Evolutionary conservation across 2,888 invertebrate species (phyloP).

Genomic region (Tiliacea aurago): DNA sequence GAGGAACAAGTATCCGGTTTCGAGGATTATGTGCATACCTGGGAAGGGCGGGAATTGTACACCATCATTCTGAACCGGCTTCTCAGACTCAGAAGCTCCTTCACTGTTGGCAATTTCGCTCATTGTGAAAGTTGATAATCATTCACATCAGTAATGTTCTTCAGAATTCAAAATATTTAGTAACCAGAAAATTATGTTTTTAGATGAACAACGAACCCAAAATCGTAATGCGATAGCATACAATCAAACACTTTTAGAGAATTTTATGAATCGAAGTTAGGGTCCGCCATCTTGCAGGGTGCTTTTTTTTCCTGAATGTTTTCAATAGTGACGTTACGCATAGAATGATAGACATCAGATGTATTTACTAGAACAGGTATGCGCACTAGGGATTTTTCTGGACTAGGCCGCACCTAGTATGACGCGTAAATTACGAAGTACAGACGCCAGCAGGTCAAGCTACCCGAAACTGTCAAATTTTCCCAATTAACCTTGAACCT

Average conservation of each 20-base stretch:
- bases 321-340: constrained; percentile 36
- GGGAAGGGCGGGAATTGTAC: constrained; percentile 87
- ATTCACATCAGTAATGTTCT: constrained; percentile 49
- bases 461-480: too few relatives aligned
- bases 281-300: constrained; percentile 63
- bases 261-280: constrained; percentile 38
- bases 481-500: too few relatives aligned
- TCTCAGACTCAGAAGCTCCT: constrained; percentile 77
- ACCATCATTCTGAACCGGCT: constrained; percentile 81
- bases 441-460: too few relatives aligned
- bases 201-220: not conserved
- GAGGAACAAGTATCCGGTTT: not conserved
- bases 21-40: constrained; percentile 70
- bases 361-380: too few relatives aligned
- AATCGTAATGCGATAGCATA: not conserved
- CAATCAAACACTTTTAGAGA: constrained; percentile 27
- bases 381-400: too few relatives aligned
- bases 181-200: constrained; percentile 6
- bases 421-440: too few relatives aligned
- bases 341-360: too few relatives aligned
- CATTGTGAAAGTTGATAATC: constrained; percentile 73
- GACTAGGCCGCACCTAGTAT: too few relatives aligned
- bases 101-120: constrained; percentile 79
- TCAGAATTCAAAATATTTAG: constrained; percentile 16
- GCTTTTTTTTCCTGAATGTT: constrained; percentile 44